A percentile compares a stretch with the other conserved stretches of the same genome.
phyloP scores from a whole-genome alignment of 2,113 vertebrate species.

The Ranitomeya variabilis region DNA sequence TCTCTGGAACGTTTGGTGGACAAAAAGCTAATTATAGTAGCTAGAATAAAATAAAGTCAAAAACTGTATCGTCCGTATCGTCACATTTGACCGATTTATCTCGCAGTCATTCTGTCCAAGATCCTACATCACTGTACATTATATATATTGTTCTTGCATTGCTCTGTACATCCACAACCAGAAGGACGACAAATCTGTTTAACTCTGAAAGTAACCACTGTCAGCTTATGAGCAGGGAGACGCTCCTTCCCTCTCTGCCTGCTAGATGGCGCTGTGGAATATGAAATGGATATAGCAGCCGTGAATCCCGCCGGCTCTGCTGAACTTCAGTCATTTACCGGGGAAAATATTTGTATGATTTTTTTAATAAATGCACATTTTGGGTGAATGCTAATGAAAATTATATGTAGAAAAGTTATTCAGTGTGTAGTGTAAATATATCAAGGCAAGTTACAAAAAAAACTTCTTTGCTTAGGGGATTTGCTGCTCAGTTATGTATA shows the following conservation, averaged over 20 bases:
- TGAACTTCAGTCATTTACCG: neutral
- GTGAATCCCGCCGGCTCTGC: neutral
- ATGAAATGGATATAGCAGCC: neutral
- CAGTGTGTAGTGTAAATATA: slow-evolving; percentile 22
- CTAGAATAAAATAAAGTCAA: no score
- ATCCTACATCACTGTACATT: neutral
- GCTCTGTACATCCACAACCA: neutral
- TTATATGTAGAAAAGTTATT: slow-evolving; percentile 2
- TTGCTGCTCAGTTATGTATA: neutral
- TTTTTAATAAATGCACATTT: slow-evolving; percentile 6
- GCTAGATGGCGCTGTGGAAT: slow-evolving; percentile 52
- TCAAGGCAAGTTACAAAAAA: slow-evolving; percentile 3
- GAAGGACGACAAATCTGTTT: slow-evolving; percentile 4
- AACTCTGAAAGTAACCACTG: neutral
- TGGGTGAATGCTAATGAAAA: slow-evolving; percentile 27
- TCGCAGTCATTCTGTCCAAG: neutral
- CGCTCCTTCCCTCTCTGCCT: neutral
- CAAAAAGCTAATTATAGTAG: no score
- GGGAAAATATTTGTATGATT: slow-evolving; percentile 7
- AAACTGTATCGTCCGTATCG: neutral
- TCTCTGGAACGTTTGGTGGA: no score
- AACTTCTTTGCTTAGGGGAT: neutral
- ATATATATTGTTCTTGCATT: neutral
- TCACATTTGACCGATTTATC: neutral
- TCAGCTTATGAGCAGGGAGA: neutral